These are phyloP conservation scores for Pedionomus torquatus DNA, from an alignment of 2,113 vertebrate genomes.

Conservation along the genomic window DNA sequence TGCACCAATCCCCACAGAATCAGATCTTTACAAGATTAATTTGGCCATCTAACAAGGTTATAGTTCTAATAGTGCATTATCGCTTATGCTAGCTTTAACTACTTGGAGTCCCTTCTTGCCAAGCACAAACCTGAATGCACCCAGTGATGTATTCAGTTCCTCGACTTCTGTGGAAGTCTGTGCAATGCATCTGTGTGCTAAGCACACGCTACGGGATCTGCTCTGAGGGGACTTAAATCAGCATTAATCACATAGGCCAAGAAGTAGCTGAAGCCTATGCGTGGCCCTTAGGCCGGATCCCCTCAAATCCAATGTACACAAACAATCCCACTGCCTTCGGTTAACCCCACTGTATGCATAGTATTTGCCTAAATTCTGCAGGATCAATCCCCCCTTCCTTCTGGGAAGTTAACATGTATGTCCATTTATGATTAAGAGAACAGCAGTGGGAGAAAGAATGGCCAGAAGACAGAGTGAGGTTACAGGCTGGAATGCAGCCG, in stretches of 20 bases:
- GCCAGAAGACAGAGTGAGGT: not conserved
- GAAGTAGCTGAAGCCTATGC: not conserved
- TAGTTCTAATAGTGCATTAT: not conserved
- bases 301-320: not conserved
- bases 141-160: conserved; percentile 32
- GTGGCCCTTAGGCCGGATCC: not conserved
- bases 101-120: conserved; percentile 13
- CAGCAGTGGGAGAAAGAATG: not conserved
- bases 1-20: not conserved
- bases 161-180: conserved; percentile 48
- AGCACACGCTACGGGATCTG: conserved; percentile 24
- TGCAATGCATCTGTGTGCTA: conserved; percentile 37
- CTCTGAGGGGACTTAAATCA: not conserved
- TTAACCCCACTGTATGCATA: not conserved
- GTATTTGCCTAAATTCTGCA: not conserved
- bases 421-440: not conserved
- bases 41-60: not conserved
- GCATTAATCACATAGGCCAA: not conserved
- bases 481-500: not conserved
- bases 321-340: not conserved
- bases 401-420: not conserved
- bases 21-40: not conserved
- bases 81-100: not conserved
- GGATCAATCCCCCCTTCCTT: not conserved
- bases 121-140: conserved; percentile 11